Conservation (phyloP, 1,140 invertebrate genomes). For the Streblospio benedicti region DNA sequence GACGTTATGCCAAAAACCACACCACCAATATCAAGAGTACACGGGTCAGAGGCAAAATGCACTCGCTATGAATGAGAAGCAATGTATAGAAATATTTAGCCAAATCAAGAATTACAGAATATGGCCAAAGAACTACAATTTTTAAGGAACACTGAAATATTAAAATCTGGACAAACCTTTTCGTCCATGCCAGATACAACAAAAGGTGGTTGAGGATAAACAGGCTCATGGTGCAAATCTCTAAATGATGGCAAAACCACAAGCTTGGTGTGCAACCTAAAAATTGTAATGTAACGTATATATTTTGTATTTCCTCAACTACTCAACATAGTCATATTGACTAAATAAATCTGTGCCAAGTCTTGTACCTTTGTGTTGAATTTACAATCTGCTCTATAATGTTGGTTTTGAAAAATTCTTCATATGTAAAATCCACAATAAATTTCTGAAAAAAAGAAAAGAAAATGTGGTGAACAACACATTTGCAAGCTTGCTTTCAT, state of each 20-base stretch:
- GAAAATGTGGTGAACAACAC: too few relatives aligned
- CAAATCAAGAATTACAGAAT: too few relatives aligned
- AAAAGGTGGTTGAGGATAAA: constrained; percentile 71
- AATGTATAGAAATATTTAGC: not conserved
- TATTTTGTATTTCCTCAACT: too few relatives aligned
- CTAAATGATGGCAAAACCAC: constrained; percentile 64
- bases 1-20: constrained; percentile 69
- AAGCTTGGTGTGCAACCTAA: constrained; percentile 59
- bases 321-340: too few relatives aligned
- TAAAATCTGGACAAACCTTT: not conserved
- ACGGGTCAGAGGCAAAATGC: constrained; percentile 63
- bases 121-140: not conserved
- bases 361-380: too few relatives aligned
- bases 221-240: constrained; percentile 65
- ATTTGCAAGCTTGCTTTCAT: too few relatives aligned
- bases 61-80: constrained; percentile 2
- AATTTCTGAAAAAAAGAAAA: too few relatives aligned
- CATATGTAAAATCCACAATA: too few relatives aligned
- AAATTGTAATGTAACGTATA: constrained; percentile 41
- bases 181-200: too few relatives aligned
- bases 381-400: too few relatives aligned
- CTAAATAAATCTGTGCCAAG: too few relatives aligned
- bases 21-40: constrained; percentile 65
- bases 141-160: not conserved
- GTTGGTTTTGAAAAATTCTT: too few relatives aligned